phyloP scores from a whole-genome alignment of 2,797 vertebrate species.

The Hyperoplus lanceolatus region DNA sequence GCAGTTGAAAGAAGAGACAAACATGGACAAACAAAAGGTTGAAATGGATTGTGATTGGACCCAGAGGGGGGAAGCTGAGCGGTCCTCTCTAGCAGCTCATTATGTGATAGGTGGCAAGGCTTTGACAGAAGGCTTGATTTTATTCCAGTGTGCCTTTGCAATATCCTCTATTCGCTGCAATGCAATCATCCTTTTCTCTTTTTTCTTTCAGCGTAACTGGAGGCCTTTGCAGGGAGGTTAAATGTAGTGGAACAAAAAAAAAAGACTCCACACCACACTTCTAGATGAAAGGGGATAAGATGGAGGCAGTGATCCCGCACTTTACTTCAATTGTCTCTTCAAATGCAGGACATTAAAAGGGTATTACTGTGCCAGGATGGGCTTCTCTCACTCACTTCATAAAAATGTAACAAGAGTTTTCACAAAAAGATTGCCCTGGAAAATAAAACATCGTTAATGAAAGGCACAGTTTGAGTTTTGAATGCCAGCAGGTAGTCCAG shows the following conservation, averaged over 20 bases:
- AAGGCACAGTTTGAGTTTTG: neutral
- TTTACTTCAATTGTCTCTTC: conserved; percentile 24
- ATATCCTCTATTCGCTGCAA: conserved; percentile 20
- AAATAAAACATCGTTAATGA: neutral
- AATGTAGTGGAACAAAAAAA: conserved; percentile 17
- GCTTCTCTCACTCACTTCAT: conserved; percentile 10
- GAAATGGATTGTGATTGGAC: conserved; percentile 10
- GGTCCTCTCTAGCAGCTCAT: conserved; percentile 31
- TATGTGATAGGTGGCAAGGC: conserved; percentile 43
- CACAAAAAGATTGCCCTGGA: neutral
- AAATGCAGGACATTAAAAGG: conserved; percentile 35
- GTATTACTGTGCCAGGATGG: neutral
- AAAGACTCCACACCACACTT: conserved; percentile 4
- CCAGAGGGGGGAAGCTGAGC: conserved; percentile 1
- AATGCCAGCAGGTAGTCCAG: neutral
- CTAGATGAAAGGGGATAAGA: conserved; percentile 7
- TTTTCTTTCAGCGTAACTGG: conserved; percentile 1
- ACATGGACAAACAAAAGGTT: neutral
- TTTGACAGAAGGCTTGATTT: conserved; percentile 38
- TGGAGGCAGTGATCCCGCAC: conserved; percentile 4
- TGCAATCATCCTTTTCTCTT: conserved; percentile 31
- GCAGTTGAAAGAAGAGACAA: conserved; percentile 12
- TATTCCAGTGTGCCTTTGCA: conserved; percentile 30
- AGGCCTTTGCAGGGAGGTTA: conserved; percentile 13
- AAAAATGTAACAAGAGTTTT: neutral